These are phyloP conservation scores for Iphiclides podalirius DNA, from an alignment of 2,888 invertebrate genomes.

Conservation along the genomic window DNA sequence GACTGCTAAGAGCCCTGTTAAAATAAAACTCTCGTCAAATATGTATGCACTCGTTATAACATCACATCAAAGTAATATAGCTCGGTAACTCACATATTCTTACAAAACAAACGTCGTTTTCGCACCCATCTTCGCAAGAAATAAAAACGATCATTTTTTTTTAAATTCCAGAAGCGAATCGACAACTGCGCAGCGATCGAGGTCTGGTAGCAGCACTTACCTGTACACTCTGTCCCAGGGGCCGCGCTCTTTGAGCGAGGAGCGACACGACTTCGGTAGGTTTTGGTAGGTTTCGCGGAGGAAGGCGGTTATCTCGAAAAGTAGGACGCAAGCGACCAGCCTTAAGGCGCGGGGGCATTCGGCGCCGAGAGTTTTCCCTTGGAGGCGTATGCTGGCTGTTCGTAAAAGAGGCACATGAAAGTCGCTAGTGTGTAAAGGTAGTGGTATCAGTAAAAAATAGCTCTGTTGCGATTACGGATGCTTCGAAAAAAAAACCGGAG, in stretches of 20 bases:
- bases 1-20: conserved; percentile 81
- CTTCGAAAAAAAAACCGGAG: too few species aligned
- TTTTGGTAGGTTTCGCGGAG: conserved; percentile 97
- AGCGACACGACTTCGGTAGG: conserved; percentile 86
- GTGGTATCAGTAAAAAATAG: too few species aligned
- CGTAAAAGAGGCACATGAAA: neutral
- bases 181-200: conserved; percentile 63
- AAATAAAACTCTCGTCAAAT: conserved; percentile 75
- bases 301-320: conserved; percentile 98
- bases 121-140: conserved; percentile 78
- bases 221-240: conserved; percentile 92
- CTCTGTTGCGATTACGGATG: too few species aligned
- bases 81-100: conserved; percentile 78
- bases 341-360: conserved; percentile 94
- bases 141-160: conserved; percentile 60
- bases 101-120: conserved; percentile 78
- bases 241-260: conserved; percentile 87
- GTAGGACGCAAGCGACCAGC: conserved; percentile 94
- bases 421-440: too few species aligned
- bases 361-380: conserved; percentile 83
- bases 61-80: conserved; percentile 66
- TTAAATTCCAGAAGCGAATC: conserved; percentile 57
- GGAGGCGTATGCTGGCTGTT: conserved; percentile 83
- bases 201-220: conserved; percentile 48
- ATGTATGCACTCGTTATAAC: conserved; percentile 63